Percentiles rank a stretch among this genome's conserved stretches.
These are phyloP conservation scores for Cololabis saira DNA, from an alignment of 2,113 vertebrate genomes.

Conservation along the genomic window DNA sequence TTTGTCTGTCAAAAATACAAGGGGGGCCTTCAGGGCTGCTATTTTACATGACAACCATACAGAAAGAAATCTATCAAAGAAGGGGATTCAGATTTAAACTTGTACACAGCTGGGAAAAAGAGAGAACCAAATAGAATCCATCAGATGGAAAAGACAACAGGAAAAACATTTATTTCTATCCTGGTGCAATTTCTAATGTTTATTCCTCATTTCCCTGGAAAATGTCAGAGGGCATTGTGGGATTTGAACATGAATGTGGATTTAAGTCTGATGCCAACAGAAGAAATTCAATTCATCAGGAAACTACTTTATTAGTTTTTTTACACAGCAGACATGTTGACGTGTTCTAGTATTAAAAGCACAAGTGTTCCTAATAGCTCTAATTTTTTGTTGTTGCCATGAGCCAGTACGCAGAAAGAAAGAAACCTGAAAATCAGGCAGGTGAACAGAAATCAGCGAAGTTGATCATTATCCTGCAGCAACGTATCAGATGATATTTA, in stretches of 20 bases:
- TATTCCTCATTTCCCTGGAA: neutral
- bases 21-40: too few relatives aligned
- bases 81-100: too few relatives aligned
- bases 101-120: neutral
- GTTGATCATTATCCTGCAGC: neutral
- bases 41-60: neutral
- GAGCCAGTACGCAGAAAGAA: neutral
- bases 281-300: neutral
- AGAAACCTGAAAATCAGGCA: constrained; percentile 13
- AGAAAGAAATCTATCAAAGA: neutral
- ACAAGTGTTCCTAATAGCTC: too few relatives aligned
- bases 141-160: too few relatives aligned
- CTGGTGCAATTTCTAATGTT: neutral
- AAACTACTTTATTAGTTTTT: neutral
- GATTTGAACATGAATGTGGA: neutral
- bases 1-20: too few relatives aligned
- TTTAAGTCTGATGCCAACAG: constrained; percentile 5
- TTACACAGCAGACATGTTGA: constrained; percentile 1
- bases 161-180: neutral
- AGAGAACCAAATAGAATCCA: too few relatives aligned
- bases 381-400: neutral
- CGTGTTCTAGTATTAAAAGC: too few relatives aligned
- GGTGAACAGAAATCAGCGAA: constrained; percentile 4
- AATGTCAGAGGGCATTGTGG: neutral
- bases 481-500: too few relatives aligned